Evolutionary conservation across 2,113 vertebrate genomes (phyloP), one percentile per base, ranked within the genome.

Genomic region (Paracanthobrama guichenoti): DNA sequence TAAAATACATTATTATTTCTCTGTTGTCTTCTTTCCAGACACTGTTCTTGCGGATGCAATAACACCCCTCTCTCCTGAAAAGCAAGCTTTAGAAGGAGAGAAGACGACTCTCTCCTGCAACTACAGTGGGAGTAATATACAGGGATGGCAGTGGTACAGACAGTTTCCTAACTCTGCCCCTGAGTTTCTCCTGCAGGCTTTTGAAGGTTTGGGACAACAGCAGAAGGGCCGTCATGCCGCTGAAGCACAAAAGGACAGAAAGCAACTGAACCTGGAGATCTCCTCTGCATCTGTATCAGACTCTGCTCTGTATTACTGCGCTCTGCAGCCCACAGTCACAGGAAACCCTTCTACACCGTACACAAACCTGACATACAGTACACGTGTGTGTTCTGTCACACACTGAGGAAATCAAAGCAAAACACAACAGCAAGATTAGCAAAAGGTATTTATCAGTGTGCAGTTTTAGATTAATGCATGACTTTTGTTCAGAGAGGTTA

Each of bases 281-380:
- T 84, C 84, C 48, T n/a, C n/a, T n/a, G n/a, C n/a, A n/a, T n/a
- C n/a, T n/a, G 14, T 60, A 64, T 26, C 84, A 86, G 87, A 89
- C 60, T 44, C 66, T 69, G 66, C 35, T 4, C 9, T 69, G 6
- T 69, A 69, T 20, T 69, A 69, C 66, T 69, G 66, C n/a, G 66
- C 66, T 10, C 66, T 69, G 35, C 10, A 12, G 66, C 66, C 66
- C 66, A 69, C 66, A 69, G 85, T 85, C 42, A 79, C 72, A 85
- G 73, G 74, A 82, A 82, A 81, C 28, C 0, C 11, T 20, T 9
- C 31, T 22, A 22, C 44, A 22, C 53, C 73, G 72, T 82, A 66
- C 83, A 85, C 64, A 87, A 81, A 69, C 79, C 11, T 53, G 16
- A 39, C 35, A 6, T 39, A 39, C 44, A 46, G 44, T 3, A 12